Evolutionary conservation across 2,888 invertebrate species (phyloP), one percentile per base, ranked within the genome.

Genomic region (Amphimallon solstitiale): DNA sequence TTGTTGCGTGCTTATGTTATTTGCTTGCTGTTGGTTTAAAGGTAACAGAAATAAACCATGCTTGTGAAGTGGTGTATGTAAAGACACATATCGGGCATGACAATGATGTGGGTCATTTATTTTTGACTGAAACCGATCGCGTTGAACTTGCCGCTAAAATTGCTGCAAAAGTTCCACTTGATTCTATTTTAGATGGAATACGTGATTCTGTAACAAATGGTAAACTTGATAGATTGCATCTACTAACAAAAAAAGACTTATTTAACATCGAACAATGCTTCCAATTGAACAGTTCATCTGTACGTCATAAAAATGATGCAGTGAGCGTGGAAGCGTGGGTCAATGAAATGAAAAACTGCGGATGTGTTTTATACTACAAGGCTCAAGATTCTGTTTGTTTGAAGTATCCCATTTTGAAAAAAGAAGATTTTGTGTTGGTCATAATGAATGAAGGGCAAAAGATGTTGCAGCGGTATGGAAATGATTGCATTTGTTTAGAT

Each of bases 401-500:
- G n/a, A 19, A 68, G n/a, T n/a, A n/a, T n/a, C n/a, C n/a, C n/a
- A n/a, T n/a, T n/a, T 60, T 74, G 15, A 68, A 59, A 43, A 48
- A 49, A 10, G 65, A 73, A 14, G 75, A 75, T 66, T 75, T 74
- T 51, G 46, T 74, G 6, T 63, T 75, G 5, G 67, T 71, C 5
- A 70, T 73, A 6, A 72, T 74, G 72, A 74, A 72, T 38, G 23
- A 63, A 49, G 65, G 49, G 10, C 76, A 76, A 61, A 37, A 59
- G 15, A 66, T 75, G 17, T 49, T 10, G 74, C 70, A 63, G 73
- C 75, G 1, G 71, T 68, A 51, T 63, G 5, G 23, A 4, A 23
- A 23, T 5, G 5, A 4, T 4, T n/a, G n/a, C n/a, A 23, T 23
- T 23, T 2, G 3, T 4, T 4, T 23, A 4, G 23, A 23, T 23